These are phyloP conservation scores for Paralvinella palmiformis DNA, from an alignment of 1,140 invertebrate genomes.

Conservation along the genomic window DNA sequence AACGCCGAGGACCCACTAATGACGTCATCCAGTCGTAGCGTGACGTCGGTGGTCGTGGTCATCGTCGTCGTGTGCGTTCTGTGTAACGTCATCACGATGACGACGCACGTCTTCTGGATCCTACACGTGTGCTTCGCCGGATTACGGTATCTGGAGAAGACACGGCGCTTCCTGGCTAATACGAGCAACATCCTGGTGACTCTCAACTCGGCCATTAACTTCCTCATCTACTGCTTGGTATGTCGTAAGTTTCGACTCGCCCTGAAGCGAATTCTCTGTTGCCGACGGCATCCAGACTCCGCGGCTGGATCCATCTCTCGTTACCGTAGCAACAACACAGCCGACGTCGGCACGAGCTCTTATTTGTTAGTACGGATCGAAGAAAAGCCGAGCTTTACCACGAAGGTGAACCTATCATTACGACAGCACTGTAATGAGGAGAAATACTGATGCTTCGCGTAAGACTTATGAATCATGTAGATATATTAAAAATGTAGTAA, in stretches of 20 bases:
- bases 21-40: neutral
- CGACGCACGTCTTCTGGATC: slow-evolving; percentile 14
- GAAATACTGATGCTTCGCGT: no score
- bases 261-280: neutral
- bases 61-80: slow-evolving; percentile 15
- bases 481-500: no score
- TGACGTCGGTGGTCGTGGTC: slow-evolving; percentile 4
- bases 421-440: no score
- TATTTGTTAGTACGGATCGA: no score
- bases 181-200: slow-evolving; percentile 14
- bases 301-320: no score
- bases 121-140: slow-evolving; percentile 8
- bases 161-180: neutral
- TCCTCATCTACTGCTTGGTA: slow-evolving; percentile 20
- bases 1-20: neutral
- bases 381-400: no score
- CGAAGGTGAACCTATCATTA: no score
- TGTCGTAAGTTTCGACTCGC: slow-evolving; percentile 12
- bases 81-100: slow-evolving; percentile 9
- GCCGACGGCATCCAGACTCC: no score
- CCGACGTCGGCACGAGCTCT: no score
- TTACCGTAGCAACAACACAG: no score
- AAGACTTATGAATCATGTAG: no score
- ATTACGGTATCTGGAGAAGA: neutral
- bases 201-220: slow-evolving; percentile 20